A percentile compares a stretch with the other conserved stretches of the same genome.
Evolutionary conservation across 2,113 vertebrate genomes (phyloP).

Genomic region (Syrrhaptes paradoxus): DNA sequence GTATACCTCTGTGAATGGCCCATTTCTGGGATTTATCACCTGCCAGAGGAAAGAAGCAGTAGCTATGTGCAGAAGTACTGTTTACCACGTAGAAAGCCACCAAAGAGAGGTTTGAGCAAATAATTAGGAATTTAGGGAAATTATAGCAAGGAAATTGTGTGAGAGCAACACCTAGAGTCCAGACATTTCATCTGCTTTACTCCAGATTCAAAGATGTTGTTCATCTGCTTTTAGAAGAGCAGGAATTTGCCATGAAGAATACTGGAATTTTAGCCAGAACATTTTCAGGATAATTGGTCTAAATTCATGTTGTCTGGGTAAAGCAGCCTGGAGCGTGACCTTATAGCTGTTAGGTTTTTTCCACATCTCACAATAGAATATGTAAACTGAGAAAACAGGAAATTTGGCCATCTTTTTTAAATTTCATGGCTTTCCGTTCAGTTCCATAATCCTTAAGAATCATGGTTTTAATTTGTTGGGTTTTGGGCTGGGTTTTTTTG

Average conservation of each 20-base stretch:
- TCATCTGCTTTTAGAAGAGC: not conserved
- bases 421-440: not conserved
- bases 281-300: not conserved
- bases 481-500: no score
- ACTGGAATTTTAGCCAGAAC: not conserved
- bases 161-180: constrained; percentile 9
- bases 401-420: not conserved
- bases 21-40: not conserved
- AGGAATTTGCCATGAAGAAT: not conserved
- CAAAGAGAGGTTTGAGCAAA: not conserved
- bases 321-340: not conserved
- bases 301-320: not conserved
- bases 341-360: not conserved
- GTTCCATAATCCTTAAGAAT: not conserved
- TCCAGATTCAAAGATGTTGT: not conserved
- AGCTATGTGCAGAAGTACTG: not conserved
- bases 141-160: not conserved
- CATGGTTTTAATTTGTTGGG: not conserved
- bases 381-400: not conserved
- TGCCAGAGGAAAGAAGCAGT: not conserved
- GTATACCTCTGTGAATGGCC: not conserved
- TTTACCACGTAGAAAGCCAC: not conserved
- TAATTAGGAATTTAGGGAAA: not conserved
- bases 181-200: not conserved
- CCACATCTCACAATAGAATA: not conserved